Evolutionary conservation across 2,797 vertebrate genomes (phyloP).

Genomic region (Tiaroga cobitis): DNA sequence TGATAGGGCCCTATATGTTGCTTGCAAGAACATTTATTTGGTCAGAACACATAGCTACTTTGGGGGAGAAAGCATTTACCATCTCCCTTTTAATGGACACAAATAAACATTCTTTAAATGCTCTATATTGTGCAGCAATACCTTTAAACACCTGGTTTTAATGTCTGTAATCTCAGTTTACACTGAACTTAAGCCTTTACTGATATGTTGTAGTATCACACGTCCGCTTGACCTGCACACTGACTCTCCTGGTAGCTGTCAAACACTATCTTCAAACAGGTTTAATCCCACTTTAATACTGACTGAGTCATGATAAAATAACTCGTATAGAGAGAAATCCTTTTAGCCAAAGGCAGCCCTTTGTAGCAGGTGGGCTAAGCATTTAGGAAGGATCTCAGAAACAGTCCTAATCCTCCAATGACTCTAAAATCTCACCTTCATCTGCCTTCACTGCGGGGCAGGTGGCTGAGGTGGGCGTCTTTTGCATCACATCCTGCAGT

Average conservation of each 20-base stretch:
- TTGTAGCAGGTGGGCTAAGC: constrained; percentile 63
- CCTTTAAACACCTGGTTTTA: neutral
- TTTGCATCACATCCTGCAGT: neutral
- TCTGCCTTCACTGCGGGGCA: constrained; percentile 37
- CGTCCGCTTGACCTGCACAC: constrained; percentile 7
- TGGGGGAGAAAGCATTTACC: neutral
- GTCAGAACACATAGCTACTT: neutral
- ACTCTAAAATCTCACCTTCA: constrained; percentile 56
- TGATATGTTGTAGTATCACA: neutral
- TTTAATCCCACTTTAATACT: constrained; percentile 73
- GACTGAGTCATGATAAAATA: constrained; percentile 75
- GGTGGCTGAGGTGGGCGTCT: neutral
- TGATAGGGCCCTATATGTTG: no score
- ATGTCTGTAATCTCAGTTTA: neutral
- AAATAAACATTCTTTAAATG: neutral
- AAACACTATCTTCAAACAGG: constrained; percentile 59
- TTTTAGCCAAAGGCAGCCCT: constrained; percentile 62
- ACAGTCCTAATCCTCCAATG: constrained; percentile 16
- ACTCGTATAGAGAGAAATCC: constrained; percentile 71
- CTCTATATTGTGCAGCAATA: neutral
- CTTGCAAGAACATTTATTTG: neutral
- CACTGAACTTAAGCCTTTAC: neutral
- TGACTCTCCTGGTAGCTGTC: constrained; percentile 52
- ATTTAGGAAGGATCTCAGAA: constrained; percentile 60
- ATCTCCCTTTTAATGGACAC: neutral